A percentile compares a stretch with the other conserved stretches of the same genome.
Evolutionary conservation across 2,797 vertebrate species (phyloP).

Genomic region (Pipistrellus kuhlii): DNA sequence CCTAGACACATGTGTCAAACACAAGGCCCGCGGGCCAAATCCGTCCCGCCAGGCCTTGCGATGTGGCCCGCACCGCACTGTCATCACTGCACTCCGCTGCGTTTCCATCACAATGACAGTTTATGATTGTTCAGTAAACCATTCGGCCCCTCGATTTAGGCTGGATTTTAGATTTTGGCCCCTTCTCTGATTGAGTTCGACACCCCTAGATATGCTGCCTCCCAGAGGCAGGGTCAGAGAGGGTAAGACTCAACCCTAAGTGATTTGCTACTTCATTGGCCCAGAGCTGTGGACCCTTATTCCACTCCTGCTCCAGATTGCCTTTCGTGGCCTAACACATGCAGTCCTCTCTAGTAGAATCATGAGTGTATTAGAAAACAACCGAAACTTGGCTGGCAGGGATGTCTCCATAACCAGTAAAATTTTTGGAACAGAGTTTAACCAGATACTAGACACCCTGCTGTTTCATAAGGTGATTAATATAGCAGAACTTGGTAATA

Average conservation of each 20-base stretch:
- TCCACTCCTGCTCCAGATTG: not conserved
- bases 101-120: no score
- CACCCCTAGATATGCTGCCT: not conserved
- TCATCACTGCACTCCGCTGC: no score
- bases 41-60: no score
- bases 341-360: not conserved
- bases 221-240: not conserved
- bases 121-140: no score
- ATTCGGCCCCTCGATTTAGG: no score
- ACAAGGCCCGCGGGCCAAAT: no score
- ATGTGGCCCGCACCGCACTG: no score
- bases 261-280: not conserved
- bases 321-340: not conserved
- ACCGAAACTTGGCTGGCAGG: not conserved
- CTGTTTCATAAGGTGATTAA: constrained; percentile 48
- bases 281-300: not conserved
- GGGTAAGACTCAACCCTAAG: not conserved
- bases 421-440: not conserved
- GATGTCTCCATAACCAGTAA: constrained; percentile 9
- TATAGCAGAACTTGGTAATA: constrained; percentile 34
- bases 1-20: no score
- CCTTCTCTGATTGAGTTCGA: no score
- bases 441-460: constrained; percentile 5
- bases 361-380: constrained; percentile 21
- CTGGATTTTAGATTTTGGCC: no score